Conservation (phyloP, 1,140 invertebrate genomes). For the Trachymyrmex cornetzi region DNA sequence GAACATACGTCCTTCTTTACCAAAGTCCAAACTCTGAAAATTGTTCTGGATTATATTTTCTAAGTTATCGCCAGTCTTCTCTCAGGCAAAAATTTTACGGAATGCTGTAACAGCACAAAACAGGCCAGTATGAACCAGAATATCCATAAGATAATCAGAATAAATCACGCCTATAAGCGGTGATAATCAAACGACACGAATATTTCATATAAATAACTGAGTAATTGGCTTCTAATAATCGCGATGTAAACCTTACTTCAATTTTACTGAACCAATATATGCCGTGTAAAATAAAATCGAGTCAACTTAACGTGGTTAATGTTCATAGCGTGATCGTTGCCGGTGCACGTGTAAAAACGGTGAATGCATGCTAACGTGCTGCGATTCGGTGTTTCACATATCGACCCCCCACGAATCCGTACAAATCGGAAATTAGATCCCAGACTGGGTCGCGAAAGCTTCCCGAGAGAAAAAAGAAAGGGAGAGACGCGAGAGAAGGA, state of each 20-base stretch:
- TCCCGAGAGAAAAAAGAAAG: too few relatives aligned
- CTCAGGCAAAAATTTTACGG: not conserved
- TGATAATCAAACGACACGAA: not conserved
- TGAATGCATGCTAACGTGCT: slow-evolving; percentile 51
- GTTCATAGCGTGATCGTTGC: slow-evolving; percentile 63
- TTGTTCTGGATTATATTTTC: slow-evolving; percentile 6
- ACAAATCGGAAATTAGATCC: slow-evolving; percentile 78
- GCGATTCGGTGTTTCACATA: slow-evolving; percentile 69
- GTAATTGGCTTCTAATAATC: slow-evolving; percentile 16
- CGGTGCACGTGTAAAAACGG: slow-evolving; percentile 66
- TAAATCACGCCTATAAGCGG: slow-evolving; percentile 8
- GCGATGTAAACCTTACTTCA: not conserved
- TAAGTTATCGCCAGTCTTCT: not conserved
- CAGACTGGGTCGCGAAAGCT: slow-evolving; percentile 53
- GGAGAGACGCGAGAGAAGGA: not conserved
- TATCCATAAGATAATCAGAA: not conserved
- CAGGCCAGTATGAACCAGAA: not conserved
- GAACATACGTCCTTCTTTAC: slow-evolving; percentile 17
- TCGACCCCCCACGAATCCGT: slow-evolving; percentile 78
- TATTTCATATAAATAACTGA: not conserved
- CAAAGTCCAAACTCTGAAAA: slow-evolving; percentile 27
- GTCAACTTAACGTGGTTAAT: slow-evolving; percentile 32
- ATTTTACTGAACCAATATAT: slow-evolving; percentile 3
- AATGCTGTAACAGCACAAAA: not conserved
- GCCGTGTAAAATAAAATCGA: not conserved